Base-by-base conservation (phyloP, 2,797 vertebrate species). In the Decapterus maruadsi region DNA sequence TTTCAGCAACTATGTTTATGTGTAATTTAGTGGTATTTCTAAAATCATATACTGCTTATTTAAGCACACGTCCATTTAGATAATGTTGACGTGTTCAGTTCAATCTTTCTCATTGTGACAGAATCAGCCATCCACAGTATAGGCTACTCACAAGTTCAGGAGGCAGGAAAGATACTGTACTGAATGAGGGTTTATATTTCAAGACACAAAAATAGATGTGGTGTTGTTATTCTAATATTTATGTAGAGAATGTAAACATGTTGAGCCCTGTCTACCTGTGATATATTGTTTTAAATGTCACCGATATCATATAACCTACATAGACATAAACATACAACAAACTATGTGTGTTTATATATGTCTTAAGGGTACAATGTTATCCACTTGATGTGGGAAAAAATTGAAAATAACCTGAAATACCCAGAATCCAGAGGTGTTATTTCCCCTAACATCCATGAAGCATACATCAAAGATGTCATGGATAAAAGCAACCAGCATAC, bases 401-500 rank as follows among this genome's bases (percentile, higher is more conserved):
- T 8, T 29, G 5, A 59, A 62, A 59, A 59, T 4, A 65, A 60
- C 14, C 8, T 2, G 42, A 69, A 20, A 40, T 4, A 60, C 67
- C 1, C 2, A 53, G 11, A 72, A 74, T 68, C 13, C 26, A 66
- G 20, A 75, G 12, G 22, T 60, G 31, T 69, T 69, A 46, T 43
- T 62, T 53, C 50, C 26, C 31, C 54, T 42, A 38, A 64, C 16
- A 61, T 82, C 65, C 19, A 46, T 64, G 77, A 73, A 54, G 68
- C 57, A 34, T 20, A 83, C 82, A 83, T 93, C 88, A 92, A 92
- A 92, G 79, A 85, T 26, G 58, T 74, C 57, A 69, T 2, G 20
- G 78, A 89, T 91, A 79, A 92, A 91, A 93, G 83, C 77, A 85
- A 38, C 70, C 45, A 63, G 78, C 54, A 53, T 82, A 72, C 83